These are phyloP conservation scores for Mobula birostris DNA, from an alignment of 2,113 vertebrate species.

Conservation along the genomic window DNA sequence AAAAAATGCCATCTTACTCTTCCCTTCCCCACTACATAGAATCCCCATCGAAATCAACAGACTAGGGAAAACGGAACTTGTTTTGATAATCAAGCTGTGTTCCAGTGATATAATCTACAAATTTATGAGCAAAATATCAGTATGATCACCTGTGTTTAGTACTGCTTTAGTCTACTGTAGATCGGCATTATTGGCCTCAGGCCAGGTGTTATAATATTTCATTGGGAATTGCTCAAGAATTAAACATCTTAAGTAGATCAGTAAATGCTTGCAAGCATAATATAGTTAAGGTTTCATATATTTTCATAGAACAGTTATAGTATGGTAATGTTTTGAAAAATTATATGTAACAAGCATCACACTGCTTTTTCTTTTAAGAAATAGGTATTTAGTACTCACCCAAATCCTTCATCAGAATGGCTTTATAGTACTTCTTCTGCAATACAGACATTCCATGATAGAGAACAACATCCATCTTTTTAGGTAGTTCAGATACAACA, in stretches of 20 bases:
- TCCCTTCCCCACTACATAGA: too few relatives aligned
- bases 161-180: background rate
- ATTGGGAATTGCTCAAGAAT: background rate
- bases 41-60: too few relatives aligned
- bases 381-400: conserved; percentile 54
- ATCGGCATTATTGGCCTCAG: background rate
- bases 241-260: background rate
- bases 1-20: too few relatives aligned
- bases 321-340: background rate
- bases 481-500: conserved; percentile 75
- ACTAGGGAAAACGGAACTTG: background rate
- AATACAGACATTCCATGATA: conserved; percentile 84
- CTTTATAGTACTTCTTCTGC: conserved; percentile 85
- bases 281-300: background rate
- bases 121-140: background rate
- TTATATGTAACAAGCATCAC: background rate
- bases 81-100: background rate
- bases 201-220: background rate
- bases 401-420: conserved; percentile 73
- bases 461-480: conserved; percentile 76
- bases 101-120: background rate
- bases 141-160: background rate
- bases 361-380: background rate
- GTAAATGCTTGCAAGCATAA: background rate
- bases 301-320: background rate